phyloP scores from a whole-genome alignment of 2,888 invertebrate genomes.

The Aquatica leii region DNA sequence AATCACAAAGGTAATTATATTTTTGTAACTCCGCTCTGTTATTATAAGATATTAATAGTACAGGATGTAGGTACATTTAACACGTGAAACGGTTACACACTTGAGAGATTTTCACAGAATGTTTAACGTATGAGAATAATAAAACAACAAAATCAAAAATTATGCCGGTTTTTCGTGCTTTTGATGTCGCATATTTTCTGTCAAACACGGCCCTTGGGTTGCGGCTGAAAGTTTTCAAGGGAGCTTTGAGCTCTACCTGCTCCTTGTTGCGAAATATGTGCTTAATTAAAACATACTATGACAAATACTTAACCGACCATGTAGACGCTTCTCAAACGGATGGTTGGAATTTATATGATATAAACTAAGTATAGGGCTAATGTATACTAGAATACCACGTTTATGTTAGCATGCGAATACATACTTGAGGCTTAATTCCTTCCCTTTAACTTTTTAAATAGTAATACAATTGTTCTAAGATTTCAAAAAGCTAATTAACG shows the following conservation, averaged over 20 bases:
- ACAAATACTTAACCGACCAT: constrained; percentile 58
- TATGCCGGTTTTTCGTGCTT: constrained; percentile 49
- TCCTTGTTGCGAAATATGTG: constrained; percentile 57
- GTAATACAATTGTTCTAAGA: not conserved
- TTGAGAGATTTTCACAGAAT: constrained; percentile 12
- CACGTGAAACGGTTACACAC: not conserved
- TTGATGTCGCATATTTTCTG: constrained; percentile 46
- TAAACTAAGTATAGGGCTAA: constrained; percentile 27
- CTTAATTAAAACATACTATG: constrained; percentile 60
- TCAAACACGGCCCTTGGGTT: constrained; percentile 51
- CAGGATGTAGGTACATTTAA: not conserved
- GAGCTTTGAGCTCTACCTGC: constrained; percentile 52
- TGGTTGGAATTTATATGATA: constrained; percentile 38
- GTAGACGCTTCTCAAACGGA: constrained; percentile 42
- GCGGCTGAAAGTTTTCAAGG: constrained; percentile 42
- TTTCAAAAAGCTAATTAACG: too few relatives aligned
- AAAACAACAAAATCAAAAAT: constrained; percentile 44
- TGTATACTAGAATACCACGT: constrained; percentile 27
- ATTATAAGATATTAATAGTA: not conserved
- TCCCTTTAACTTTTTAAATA: constrained; percentile 4
- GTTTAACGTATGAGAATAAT: constrained; percentile 23
- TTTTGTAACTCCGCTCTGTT: not conserved
- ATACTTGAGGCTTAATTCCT: constrained; percentile 13
- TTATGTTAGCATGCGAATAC: constrained; percentile 19
- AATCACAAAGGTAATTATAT: not conserved